Base-by-base conservation (phyloP, 2,113 vertebrate species). In the Thalassoma bifasciatum region DNA sequence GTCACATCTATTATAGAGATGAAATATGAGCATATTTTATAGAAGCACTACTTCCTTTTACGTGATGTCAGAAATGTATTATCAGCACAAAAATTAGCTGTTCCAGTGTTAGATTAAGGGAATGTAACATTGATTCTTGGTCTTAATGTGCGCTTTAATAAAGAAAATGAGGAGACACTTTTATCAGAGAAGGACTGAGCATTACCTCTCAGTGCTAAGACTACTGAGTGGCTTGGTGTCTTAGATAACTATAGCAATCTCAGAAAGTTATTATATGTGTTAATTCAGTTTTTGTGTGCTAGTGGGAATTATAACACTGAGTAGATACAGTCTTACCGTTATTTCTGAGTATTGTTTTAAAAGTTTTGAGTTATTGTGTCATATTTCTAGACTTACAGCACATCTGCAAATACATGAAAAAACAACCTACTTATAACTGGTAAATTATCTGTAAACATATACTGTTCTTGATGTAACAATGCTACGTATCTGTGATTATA, bases 131-230 rank as follows among this genome's bases (percentile, higher is more conserved):
- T 0, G 52, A 53, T 42, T n/a, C 14, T 38, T 56, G 21, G 42
- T 47, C 19, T 56, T 66, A 21, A n/a, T 52, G 22, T 63, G 26
- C 37, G 58, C 17, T 34, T 2, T 59, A 34, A 57, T 47, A 72
- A 30, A 61, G 19, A 17, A 69, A 6, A 21, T 52, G 26, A 77
- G 38, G 58, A 30, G 70, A 74, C 13, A 65, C 59, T 72, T 71
- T 66, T 58, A 42, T 40, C 38, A 54, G 54, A 66, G 66, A 22
- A 70, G 36, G 11, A 52, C 11, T 21, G 52, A 21, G 24, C 24
- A 61, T 2, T 24, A 17, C 12, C 37, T 73, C 11, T 17, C 53
- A 36, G 4, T 7, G 10, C n/a, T 58, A 5, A 14, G 26, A 60
- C 38, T 10, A 44, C 17, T 47, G 30, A 49, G 24, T 34, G 51